Base-by-base conservation (phyloP, 1,140 invertebrate genomes). In the Gryllus bimaculatus region DNA sequence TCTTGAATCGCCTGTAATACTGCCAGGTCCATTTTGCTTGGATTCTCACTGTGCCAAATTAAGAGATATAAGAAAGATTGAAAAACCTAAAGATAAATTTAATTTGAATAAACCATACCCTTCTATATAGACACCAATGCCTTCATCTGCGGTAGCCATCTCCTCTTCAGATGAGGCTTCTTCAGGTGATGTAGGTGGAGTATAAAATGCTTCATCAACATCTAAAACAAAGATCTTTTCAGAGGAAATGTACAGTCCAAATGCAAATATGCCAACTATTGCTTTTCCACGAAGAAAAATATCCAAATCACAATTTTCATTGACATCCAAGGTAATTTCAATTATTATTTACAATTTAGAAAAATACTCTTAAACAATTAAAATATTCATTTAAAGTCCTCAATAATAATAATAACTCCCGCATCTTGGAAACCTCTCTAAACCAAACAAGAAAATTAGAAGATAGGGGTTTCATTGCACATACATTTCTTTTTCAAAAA, bases 11-110 rank as follows among this genome's bases (percentile, higher is more conserved):
- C 92, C 82, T 92, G 91, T 79, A 88, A 90, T 75, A 93, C 92
- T 54, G 91, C 88, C 79, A 90, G 85, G 85, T 94, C 93, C 78
- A 90, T 88, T 83, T 92, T 93, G 0, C 90, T 90, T 20, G 92
- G 91, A 80, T 88, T 86, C 81, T 89, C 88, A 12, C 92, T 93
- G 83, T 78, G 88, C 87, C 78, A 81, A 81, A 81, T 80, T 77
- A 77, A 83, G 73, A 78, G 75, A 39, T 39, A 39, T 39, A 39
- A 18, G 54, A 3, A 66, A 3, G 10, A 66, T 66, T 3, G 54
- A 66, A 66, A 10, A 66, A 66, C 10, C 54, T 66, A 66, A 66
- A 66, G 1, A 39, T 66, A 66, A 66, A 10, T 18, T 13, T 13
- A 66, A 66, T 7, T 13, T 66, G 54, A 66, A 66, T 66, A 13